phyloP scores from a whole-genome alignment of 2,113 vertebrate genomes.

The Kobus ellipsiprymnus region DNA sequence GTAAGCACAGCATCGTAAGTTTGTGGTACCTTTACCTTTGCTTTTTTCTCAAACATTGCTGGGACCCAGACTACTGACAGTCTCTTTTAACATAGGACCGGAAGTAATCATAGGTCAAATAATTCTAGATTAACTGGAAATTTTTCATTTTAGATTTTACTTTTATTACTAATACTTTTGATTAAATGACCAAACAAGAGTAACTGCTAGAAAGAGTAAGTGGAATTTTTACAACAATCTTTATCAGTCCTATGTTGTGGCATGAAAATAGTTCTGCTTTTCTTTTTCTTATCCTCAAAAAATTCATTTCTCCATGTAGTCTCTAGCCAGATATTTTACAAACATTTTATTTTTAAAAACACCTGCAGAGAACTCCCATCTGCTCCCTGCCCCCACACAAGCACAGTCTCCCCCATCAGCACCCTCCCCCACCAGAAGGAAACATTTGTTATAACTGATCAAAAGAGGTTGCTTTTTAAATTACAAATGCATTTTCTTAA shows the following conservation, averaged over 20 bases:
- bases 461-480: slow-evolving; percentile 14
- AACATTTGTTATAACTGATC: not conserved
- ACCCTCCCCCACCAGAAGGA: not conserved
- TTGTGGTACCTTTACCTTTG: not conserved
- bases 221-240: not conserved
- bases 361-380: not conserved
- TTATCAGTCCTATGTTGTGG: not conserved
- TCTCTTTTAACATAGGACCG: not conserved
- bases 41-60: slow-evolving; percentile 28
- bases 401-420: not conserved
- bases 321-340: not conserved
- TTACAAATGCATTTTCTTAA: not conserved
- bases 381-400: not conserved
- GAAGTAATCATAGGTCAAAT: not conserved
- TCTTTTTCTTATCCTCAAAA: slow-evolving; percentile 19
- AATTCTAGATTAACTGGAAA: slow-evolving; percentile 1
- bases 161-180: not conserved
- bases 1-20: not conserved
- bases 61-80: not conserved
- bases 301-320: not conserved
- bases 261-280: not conserved
- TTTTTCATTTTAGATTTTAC: slow-evolving; percentile 18
- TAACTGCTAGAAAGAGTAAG: not conserved
- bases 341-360: not conserved
- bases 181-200: slow-evolving; percentile 19